These are phyloP conservation scores for mouse (Mus musculus) DNA, from an alignment of 2,113 vertebrate species.

Conservation along the genomic window GRCm39 chr13:92641001-92641500, in stretches of 20 bases:
- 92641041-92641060: slow-evolving; percentile 91
- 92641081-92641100: slow-evolving; percentile 92
- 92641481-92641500: no score
- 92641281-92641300: slow-evolving; percentile 21
- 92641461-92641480: not conserved
- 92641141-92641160: not conserved
- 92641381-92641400: not conserved
- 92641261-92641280: not conserved
- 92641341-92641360: not conserved
- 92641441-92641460: not conserved
- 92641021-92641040: slow-evolving; percentile 98
- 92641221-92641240: not conserved
- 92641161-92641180: not conserved
- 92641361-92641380: not conserved
- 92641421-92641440: not conserved
- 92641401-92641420: no score
- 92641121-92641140: slow-evolving; percentile 13
- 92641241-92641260: slow-evolving; percentile 16
- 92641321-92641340: not conserved
- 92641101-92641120: slow-evolving; percentile 55
- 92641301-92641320: not conserved
- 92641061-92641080: slow-evolving; percentile 96
- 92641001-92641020: slow-evolving; percentile 95
- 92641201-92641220: not conserved
- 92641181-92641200: slow-evolving; percentile 16